Conservation (phyloP, 2,888 invertebrate genomes). For the Ramazzottius varieornatus region DNA sequence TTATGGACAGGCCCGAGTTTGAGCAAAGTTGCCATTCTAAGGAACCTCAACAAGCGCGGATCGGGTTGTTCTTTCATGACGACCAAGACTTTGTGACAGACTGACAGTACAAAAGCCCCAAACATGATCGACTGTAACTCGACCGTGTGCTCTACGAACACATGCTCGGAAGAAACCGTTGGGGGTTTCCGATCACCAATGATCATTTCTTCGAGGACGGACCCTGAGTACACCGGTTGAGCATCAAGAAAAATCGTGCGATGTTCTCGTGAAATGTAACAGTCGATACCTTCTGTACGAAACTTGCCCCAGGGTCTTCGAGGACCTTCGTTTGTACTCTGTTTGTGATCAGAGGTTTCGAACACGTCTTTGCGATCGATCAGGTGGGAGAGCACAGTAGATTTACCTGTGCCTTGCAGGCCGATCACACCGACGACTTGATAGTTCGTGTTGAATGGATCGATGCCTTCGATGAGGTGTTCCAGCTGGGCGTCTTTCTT, state of each 20-base stretch:
- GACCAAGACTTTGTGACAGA: not conserved
- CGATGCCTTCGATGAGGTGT: not conserved
- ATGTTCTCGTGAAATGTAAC: not conserved
- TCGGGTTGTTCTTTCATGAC: not conserved
- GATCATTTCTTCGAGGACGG: not conserved
- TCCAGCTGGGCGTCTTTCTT: not conserved
- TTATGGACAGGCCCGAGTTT: not conserved
- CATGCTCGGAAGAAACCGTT: not conserved
- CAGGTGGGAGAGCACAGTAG: not conserved
- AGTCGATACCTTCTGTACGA: not conserved
- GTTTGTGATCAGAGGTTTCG: not conserved
- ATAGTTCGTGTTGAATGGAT: not conserved
- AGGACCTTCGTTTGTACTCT: too few species aligned
- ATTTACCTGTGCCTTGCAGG: not conserved
- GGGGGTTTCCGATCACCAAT: conserved; percentile 1
- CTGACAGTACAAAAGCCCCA: not conserved
- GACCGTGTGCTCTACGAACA: conserved; percentile 1
- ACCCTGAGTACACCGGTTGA: not conserved
- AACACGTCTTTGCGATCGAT: not conserved
- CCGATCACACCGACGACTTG: not conserved
- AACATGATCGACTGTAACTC: conserved; percentile 2
- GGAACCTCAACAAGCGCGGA: not conserved
- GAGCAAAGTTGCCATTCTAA: not conserved
- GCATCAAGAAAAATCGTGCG: not conserved
- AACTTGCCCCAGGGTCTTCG: not conserved